phyloP scores from a whole-genome alignment of 2,113 vertebrate genomes.

The Helogale parvula region DNA sequence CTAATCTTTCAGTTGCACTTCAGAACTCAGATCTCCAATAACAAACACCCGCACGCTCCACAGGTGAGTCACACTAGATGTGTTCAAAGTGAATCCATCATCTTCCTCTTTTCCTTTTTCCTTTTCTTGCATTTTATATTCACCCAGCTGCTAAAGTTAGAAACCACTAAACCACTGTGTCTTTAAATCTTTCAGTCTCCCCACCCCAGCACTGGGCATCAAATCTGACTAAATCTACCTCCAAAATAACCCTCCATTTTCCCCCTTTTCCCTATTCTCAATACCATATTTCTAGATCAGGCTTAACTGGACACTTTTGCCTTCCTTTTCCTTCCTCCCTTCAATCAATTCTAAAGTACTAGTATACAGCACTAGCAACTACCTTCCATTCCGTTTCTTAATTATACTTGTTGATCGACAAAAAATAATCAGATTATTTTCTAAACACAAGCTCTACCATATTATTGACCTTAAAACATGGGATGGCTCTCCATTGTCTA shows the following conservation, averaged over 20 bases:
- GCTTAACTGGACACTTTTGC: neutral
- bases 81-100: neutral
- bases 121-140: neutral
- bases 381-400: neutral
- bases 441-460: neutral
- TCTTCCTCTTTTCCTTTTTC: neutral
- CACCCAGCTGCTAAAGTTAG: neutral
- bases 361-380: neutral
- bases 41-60: neutral
- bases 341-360: neutral
- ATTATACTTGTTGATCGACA: neutral
- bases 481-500: neutral
- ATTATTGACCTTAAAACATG: neutral
- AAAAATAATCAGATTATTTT: slow-evolving; percentile 24
- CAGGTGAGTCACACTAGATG: neutral
- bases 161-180: neutral
- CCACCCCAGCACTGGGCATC: neutral
- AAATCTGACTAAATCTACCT: neutral
- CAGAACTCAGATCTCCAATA: neutral
- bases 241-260: neutral
- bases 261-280: neutral
- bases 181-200: neutral
- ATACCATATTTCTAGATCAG: neutral
- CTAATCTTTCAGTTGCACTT: neutral
- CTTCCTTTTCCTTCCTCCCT: neutral